These are phyloP conservation scores for Acrossocheilus wenchowensis DNA, from an alignment of 2,797 vertebrate genomes.

Conservation along the genomic window DNA sequence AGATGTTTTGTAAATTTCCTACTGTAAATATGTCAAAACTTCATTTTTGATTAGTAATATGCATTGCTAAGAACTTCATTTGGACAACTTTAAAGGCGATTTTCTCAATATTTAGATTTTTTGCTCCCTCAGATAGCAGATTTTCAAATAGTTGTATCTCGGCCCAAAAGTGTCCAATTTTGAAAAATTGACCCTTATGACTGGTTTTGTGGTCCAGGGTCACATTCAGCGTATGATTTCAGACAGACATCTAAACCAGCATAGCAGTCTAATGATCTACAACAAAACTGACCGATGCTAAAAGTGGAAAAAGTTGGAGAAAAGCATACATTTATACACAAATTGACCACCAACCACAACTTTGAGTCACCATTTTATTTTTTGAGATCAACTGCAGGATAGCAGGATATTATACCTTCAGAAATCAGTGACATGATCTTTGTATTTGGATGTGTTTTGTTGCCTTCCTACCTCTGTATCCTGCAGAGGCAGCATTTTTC, in stretches of 20 bases:
- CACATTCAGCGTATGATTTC: background rate
- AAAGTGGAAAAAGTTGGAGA: background rate
- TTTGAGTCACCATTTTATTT: too few species aligned
- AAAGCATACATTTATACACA: background rate
- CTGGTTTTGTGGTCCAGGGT: too few species aligned
- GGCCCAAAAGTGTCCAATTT: too few species aligned
- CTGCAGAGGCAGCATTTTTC: background rate
- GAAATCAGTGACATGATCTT: background rate
- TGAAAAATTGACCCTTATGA: too few species aligned
- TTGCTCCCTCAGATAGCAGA: too few species aligned
- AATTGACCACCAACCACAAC: background rate
- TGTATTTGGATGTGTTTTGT: background rate
- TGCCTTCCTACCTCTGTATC: background rate
- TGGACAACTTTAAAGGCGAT: too few species aligned
- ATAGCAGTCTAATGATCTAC: background rate
- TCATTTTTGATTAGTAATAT: too few species aligned
- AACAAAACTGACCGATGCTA: background rate
- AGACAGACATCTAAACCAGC: background rate
- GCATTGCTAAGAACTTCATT: too few species aligned
- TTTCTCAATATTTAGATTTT: too few species aligned
- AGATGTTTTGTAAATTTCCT: too few species aligned
- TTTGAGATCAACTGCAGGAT: background rate
- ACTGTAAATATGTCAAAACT: too few species aligned
- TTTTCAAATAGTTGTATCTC: too few species aligned
- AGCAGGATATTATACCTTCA: background rate